A percentile compares a stretch with the other conserved stretches of the same genome.
These are phyloP conservation scores for Mormyrops boulengeri DNA, from an alignment of 2,797 vertebrate genomes.

Conservation along the genomic window DNA sequence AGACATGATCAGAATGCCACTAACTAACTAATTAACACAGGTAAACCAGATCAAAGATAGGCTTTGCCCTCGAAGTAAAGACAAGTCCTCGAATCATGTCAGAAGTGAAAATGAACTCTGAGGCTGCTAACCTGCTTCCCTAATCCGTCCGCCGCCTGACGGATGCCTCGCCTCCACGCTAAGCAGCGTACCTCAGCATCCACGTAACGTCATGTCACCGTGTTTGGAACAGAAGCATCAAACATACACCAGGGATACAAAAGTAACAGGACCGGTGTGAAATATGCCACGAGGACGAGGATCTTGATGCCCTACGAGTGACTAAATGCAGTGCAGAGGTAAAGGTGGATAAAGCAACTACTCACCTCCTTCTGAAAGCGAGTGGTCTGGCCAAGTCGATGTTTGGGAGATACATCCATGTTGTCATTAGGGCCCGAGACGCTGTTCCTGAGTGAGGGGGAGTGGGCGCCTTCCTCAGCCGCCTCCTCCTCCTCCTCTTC, in stretches of 20 bases:
- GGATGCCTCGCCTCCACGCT: background rate
- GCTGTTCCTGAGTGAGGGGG: conserved; percentile 74
- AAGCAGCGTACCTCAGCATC: background rate
- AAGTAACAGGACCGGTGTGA: background rate
- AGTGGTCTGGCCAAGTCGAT: conserved; percentile 78
- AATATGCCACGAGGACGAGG: background rate
- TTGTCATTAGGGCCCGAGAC: conserved; percentile 78
- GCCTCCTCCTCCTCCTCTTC: conserved; percentile 74
- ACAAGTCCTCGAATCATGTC: background rate
- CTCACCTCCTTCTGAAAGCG: conserved; percentile 83
- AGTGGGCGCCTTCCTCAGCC: conserved; percentile 49
- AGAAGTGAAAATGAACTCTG: background rate
- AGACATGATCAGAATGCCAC: background rate
- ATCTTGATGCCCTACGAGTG: background rate
- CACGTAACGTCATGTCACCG: background rate
- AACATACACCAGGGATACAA: background rate
- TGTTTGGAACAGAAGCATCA: background rate
- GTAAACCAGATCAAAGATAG: background rate
- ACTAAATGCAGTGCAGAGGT: background rate
- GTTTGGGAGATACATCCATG: conserved; percentile 68
- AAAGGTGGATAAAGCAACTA: background rate
- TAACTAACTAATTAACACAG: background rate
- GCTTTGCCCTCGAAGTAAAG: background rate
- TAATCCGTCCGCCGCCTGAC: background rate
- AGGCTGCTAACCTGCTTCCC: background rate